Evolutionary conservation across 30 jellyfish, hydroid and myxozoan species (phyloP).

Genomic region (Chrysaora quinquecirrha): DNA sequence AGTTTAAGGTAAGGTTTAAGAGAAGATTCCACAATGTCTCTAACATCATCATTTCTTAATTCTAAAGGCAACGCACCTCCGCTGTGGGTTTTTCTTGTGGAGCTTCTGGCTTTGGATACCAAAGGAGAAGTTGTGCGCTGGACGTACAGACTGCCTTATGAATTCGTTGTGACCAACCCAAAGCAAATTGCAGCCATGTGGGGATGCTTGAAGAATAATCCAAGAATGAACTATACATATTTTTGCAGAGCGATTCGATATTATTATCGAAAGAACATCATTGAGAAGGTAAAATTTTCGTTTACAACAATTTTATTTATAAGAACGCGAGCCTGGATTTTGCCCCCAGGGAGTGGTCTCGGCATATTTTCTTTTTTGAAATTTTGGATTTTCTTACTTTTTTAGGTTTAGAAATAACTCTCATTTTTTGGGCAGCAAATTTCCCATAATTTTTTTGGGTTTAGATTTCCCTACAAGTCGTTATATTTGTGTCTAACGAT

Average conservation of each 20-base stretch:
- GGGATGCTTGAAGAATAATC: slow-evolving; percentile 11
- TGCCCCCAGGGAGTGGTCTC: too few relatives aligned
- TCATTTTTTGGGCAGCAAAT: too few relatives aligned
- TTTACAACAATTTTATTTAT: too few relatives aligned
- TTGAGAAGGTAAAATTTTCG: slow-evolving; percentile 24
- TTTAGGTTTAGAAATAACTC: too few relatives aligned
- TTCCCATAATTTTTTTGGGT: too few relatives aligned
- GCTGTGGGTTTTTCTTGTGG: slow-evolving; percentile 18
- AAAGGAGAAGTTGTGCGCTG: slow-evolving; percentile 10
- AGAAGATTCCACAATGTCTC: too few relatives aligned
- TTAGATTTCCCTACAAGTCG: too few relatives aligned
- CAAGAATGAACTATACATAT: slow-evolving; percentile 2
- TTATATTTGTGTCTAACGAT: too few relatives aligned
- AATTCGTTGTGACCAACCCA: slow-evolving; percentile 16
- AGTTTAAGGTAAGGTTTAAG: too few relatives aligned
- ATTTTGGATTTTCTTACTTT: too few relatives aligned
- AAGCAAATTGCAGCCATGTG: slow-evolving; percentile 5
- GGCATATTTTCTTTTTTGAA: too few relatives aligned
- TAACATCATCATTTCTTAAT: too few relatives aligned
- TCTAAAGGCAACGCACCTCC: not conserved
- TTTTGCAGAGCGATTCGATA: slow-evolving; percentile 21
- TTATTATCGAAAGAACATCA: slow-evolving; percentile 9
- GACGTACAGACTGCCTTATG: slow-evolving; percentile 22
- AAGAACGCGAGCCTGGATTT: not conserved
- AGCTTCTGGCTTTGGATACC: slow-evolving; percentile 12